Evolutionary conservation across 2,888 invertebrate species (phyloP), one percentile per base, ranked within the genome.

Genomic region (Orthonychiurus folsomi): DNA sequence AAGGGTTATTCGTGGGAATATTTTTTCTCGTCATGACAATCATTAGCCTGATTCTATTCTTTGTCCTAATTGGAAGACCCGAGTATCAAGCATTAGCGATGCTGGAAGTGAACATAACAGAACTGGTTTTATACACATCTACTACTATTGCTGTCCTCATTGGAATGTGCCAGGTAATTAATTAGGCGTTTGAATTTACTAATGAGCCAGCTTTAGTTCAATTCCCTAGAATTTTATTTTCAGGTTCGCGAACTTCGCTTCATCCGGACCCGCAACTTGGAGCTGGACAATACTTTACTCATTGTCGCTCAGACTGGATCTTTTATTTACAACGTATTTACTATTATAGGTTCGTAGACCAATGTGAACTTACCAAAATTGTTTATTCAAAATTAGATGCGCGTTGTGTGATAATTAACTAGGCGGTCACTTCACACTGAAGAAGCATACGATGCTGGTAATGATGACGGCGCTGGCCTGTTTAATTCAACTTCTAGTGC

Each of bases 231-330:
- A n/a, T 74, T 67, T n/a, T n/a, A n/a, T n/a, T n/a, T n/a, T 24
- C 66, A 77, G 76, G 86, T 93, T 69, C 82, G 92, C 48, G 87
- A 87, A 73, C 77, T 93, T 59, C 88, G 89, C 71, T 93, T 91
- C 76, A 90, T 91, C 73, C 87, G 89, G 0, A 84, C 84, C 64
- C 80, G 89, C 63, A 90, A 89, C 74, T 82, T 91, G 68, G 89
- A 90, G 71, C 78, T 93, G 75, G 93, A 93, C 77, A 93, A 92
- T 75, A 93, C 92, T 52, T 81, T 96, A 0, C 80, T 96, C 58
- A 87, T 95, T 18, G 92, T 93, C 0, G 93, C 93, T 1, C 92
- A 95, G 77, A 91, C 91, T 1, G 95, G 95, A 9, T 89, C 93
- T 80, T 93, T 93, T 76, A 87, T 94, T 69, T 93, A 93, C 77